These are phyloP conservation scores for Suricata suricatta DNA, from an alignment of 2,113 vertebrate genomes.

Conservation along the genomic window DNA sequence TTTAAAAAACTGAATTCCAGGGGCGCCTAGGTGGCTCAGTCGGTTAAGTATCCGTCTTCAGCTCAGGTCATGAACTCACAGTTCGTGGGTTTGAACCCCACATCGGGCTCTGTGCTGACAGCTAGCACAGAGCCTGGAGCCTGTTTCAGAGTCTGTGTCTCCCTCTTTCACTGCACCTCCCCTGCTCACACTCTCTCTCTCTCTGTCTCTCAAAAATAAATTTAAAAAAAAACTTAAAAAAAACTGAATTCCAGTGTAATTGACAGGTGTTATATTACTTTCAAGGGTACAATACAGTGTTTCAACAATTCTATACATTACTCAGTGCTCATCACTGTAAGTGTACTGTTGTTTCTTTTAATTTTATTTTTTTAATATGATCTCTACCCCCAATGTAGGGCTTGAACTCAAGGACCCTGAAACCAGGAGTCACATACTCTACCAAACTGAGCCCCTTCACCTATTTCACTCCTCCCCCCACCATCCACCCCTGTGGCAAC, in stretches of 20 bases:
- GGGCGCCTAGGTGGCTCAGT: too few relatives aligned
- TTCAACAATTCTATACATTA: not conserved
- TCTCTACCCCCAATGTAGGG: not conserved
- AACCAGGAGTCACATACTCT: not conserved
- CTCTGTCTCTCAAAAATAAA: too few relatives aligned
- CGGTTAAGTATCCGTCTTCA: too few relatives aligned
- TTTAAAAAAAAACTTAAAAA: not conserved
- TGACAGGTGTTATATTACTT: not conserved
- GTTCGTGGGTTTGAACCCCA: too few relatives aligned
- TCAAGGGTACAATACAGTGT: not conserved
- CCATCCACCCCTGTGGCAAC: not conserved
- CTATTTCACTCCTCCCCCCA: not conserved
- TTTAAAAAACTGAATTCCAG: too few relatives aligned
- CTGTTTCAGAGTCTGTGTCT: too few relatives aligned
- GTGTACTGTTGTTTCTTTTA: not conserved
- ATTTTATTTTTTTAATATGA: not conserved
- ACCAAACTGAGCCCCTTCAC: not conserved
- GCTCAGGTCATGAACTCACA: too few relatives aligned
- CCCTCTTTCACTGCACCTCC: too few relatives aligned
- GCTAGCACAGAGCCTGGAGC: too few relatives aligned
- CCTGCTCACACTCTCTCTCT: too few relatives aligned
- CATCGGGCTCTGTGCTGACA: too few relatives aligned
- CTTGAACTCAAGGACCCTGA: not conserved
- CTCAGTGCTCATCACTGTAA: not conserved
- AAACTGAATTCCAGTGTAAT: not conserved